Evolutionary conservation across 2,797 vertebrate species (phyloP).

Genomic region (Micrastur ruficollis): DNA sequence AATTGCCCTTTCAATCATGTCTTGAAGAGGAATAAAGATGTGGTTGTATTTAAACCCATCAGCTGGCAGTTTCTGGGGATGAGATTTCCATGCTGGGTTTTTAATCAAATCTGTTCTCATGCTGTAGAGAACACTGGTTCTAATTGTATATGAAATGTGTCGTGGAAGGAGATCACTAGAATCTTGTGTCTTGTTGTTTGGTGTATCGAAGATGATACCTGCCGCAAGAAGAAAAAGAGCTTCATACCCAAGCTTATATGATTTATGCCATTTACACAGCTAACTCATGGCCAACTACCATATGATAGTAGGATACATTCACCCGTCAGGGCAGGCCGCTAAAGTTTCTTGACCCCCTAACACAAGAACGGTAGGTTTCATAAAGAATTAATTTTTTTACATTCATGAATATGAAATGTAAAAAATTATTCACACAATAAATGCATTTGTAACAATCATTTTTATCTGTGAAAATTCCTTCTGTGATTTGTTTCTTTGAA

Average conservation of each 20-base stretch:
- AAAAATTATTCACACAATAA: neutral
- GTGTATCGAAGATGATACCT: slow-evolving; percentile 68
- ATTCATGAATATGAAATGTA: neutral
- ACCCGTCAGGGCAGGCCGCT: neutral
- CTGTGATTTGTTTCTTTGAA: neutral
- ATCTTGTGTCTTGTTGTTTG: neutral
- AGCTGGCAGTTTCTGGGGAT: slow-evolving; percentile 71
- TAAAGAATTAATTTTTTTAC: neutral
- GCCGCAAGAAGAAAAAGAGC: neutral
- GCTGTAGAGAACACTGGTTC: slow-evolving; percentile 71
- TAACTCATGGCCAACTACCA: neutral
- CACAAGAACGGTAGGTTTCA: neutral
- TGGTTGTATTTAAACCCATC: slow-evolving; percentile 74
- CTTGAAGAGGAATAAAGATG: slow-evolving; percentile 76
- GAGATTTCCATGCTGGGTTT: slow-evolving; percentile 73
- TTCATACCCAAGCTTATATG: neutral
- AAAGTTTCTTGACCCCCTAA: neutral
- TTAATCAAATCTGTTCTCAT: slow-evolving; percentile 70
- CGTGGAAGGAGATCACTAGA: neutral
- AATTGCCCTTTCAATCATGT: slow-evolving; percentile 77
- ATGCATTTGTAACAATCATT: neutral
- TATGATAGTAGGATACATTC: neutral
- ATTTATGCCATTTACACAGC: neutral
- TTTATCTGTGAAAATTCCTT: neutral
- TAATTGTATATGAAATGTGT: slow-evolving; percentile 71